phyloP scores from a whole-genome alignment of 2,797 vertebrate genomes.

The Mallotus villosus region DNA sequence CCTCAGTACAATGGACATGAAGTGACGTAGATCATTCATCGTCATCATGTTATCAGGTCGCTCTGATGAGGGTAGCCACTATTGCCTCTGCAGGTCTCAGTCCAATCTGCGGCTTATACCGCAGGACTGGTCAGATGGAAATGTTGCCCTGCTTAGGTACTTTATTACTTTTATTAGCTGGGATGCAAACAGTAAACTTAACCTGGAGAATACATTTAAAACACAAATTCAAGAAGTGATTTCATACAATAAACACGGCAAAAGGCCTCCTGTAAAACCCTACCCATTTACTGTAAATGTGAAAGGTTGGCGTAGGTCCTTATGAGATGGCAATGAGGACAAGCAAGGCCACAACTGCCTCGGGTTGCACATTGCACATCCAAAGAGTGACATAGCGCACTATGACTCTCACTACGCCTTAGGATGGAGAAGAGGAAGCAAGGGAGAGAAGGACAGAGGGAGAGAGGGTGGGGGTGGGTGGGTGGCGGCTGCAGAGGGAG shows the following conservation, averaged over 20 bases:
- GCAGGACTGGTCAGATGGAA: conserved; percentile 2
- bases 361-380: conserved; percentile 62
- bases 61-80: not conserved
- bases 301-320: conserved; percentile 62
- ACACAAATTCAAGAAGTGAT: no score
- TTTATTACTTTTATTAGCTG: not conserved
- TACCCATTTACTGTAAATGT: conserved; percentile 53
- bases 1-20: not conserved
- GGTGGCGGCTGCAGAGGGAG: conserved; percentile 53
- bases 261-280: not conserved
- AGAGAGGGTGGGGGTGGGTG: conserved; percentile 20
- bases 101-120: not conserved
- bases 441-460: conserved; percentile 33
- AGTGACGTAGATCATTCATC: no score
- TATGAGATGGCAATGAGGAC: conserved; percentile 63
- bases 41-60: no score
- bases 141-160: not conserved
- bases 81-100: not conserved
- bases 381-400: conserved; percentile 72
- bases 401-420: conserved; percentile 65
- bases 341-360: conserved; percentile 59
- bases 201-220: no score
- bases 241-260: not conserved
- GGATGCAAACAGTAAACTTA: no score
- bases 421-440: conserved; percentile 53